These are phyloP conservation scores for Cepphus grylle DNA, from an alignment of 2,113 vertebrate genomes.

Conservation along the genomic window DNA sequence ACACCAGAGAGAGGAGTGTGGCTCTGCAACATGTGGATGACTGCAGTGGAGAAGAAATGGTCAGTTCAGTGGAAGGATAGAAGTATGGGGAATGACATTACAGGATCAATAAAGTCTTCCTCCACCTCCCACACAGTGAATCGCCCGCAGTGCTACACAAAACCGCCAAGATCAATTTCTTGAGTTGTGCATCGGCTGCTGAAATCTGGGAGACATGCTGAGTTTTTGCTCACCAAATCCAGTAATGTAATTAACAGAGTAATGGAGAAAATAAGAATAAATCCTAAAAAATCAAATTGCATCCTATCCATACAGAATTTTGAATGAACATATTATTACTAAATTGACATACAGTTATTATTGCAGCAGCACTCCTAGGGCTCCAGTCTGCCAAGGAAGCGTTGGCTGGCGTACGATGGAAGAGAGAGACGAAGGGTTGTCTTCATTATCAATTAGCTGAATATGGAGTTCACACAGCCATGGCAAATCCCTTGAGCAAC, in stretches of 20 bases:
- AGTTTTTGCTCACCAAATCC: neutral
- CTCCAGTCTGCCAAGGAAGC: neutral
- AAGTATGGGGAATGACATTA: neutral
- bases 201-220: neutral
- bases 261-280: constrained; percentile 3
- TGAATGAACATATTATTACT: neutral
- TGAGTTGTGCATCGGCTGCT: neutral
- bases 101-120: constrained; percentile 4
- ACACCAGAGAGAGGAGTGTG: neutral
- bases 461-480: neutral
- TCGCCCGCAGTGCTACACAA: neutral
- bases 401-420: neutral
- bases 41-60: neutral
- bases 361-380: neutral
- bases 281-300: neutral
- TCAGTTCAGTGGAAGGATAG: neutral
- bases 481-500: constrained; percentile 20
- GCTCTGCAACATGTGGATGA: neutral
- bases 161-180: neutral
- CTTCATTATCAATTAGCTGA: constrained; percentile 24
- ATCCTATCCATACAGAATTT: neutral
- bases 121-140: neutral
- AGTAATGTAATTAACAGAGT: neutral
- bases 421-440: neutral
- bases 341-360: neutral